A percentile compares a stretch with the other conserved stretches of the same genome.
Evolutionary conservation across 2,888 invertebrate species (phyloP).

Genomic region (Maniola hyperantus): DNA sequence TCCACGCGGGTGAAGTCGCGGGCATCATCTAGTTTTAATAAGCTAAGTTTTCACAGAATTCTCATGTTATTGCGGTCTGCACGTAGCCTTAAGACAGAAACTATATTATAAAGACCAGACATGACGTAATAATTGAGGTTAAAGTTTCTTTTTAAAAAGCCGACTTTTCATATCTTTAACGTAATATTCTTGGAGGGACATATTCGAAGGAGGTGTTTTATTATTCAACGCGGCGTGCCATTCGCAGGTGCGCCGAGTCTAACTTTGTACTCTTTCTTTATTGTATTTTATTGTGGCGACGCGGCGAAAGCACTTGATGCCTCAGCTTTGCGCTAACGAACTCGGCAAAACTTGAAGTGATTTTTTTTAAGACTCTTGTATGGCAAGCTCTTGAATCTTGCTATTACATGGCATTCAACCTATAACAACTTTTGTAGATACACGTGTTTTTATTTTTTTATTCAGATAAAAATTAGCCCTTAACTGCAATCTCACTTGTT

Average conservation of each 20-base stretch:
- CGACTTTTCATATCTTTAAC: constrained; percentile 26
- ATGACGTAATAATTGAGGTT: constrained; percentile 9
- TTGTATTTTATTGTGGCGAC: constrained; percentile 39
- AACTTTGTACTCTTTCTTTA: constrained; percentile 40
- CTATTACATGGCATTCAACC: too few relatives aligned
- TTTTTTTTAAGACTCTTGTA: constrained; percentile 12
- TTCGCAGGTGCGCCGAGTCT: constrained; percentile 40
- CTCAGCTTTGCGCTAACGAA: constrained; percentile 23
- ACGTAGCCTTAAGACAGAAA: too few relatives aligned
- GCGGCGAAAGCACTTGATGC: constrained; percentile 20
- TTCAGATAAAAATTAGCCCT: too few relatives aligned
- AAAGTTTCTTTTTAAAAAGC: constrained; percentile 25
- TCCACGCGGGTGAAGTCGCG: too few relatives aligned
- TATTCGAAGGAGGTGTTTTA: constrained; percentile 30
- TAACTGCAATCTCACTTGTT: too few relatives aligned
- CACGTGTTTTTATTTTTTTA: too few relatives aligned
- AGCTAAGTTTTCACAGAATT: too few relatives aligned
- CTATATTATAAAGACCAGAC: neutral
- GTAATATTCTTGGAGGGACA: constrained; percentile 29
- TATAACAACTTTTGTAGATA: too few relatives aligned
- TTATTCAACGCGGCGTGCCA: constrained; percentile 39
- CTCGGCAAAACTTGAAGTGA: constrained; percentile 13
- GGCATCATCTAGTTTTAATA: too few relatives aligned
- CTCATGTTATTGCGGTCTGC: too few relatives aligned
- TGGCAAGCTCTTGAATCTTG: too few relatives aligned